Evolutionary conservation across 2,888 invertebrate species (phyloP), one percentile per base, ranked within the genome.

Genomic region (Chesias legatella): DNA sequence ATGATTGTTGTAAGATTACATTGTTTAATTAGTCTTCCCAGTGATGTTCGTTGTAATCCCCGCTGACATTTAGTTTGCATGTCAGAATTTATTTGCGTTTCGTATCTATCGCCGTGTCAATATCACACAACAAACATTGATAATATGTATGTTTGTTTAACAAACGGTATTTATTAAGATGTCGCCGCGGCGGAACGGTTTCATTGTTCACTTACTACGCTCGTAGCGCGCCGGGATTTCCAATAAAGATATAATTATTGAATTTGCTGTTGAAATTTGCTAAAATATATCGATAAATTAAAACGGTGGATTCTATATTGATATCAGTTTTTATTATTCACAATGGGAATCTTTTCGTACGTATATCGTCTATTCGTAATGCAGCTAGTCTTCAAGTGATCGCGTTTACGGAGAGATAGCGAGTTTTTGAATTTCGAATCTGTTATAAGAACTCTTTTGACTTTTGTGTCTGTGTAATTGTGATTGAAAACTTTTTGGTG

Each of bases 351-450:
- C 63, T 81, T 74, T 67, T 80, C 84, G 13, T 86, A 85, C 52
- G 81, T 86, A 0, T 88, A 84, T 52, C 68, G 86, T 59, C 70
- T 86, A 33, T 86, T 86, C 64, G 84, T 86, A 3, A 86, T 79
- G 83, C 58, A 66, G 33, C 33, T n/a, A n/a, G 31, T 48, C 55
- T 48, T 66, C 1, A 65, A 70, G 66, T 70, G 65, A 67, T 32
- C 47, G n/a, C 20, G 25, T 11, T 17, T 5, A 5, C 2, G 2
- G 5, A 17, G 3, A 3, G 3, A 3, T 3, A 17, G 13, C 5
- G 13, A 26, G 13, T 10, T 13, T n/a, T 13, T 13, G 7, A 11
- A 28, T 10, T 10, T 13, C 10, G 1, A 27, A 10, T 13, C 10
- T 7, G 10, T 7, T 1, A 4, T 10, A 6, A 4, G 10, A 28